Conservation (phyloP, 2,113 vertebrate species). For the Phocoena sinus region DNA sequence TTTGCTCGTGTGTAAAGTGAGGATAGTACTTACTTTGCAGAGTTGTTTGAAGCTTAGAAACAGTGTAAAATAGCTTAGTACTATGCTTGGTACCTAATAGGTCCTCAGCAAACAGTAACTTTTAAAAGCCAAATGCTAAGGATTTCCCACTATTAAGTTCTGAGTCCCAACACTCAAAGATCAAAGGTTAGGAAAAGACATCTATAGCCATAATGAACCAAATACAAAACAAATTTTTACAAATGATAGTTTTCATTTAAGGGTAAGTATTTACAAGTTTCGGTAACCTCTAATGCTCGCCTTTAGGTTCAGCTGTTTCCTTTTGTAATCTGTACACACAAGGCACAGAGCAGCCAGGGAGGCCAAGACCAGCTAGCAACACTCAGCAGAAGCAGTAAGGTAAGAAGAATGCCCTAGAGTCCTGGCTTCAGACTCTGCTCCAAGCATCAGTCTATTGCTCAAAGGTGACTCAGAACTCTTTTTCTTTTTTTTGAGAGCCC, state of each 20-base stretch:
- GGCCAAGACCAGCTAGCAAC: neutral
- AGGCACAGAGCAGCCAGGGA: neutral
- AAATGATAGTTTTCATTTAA: constrained; percentile 40
- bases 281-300: neutral
- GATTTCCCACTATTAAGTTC: constrained; percentile 17
- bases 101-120: neutral
- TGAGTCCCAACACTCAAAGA: neutral
- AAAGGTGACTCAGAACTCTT: neutral
- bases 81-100: neutral
- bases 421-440: neutral
- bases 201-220: neutral
- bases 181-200: constrained; percentile 30
- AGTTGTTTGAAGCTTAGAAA: constrained; percentile 3
- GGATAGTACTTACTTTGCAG: neutral
- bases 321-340: neutral
- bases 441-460: neutral
- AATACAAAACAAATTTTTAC: constrained; percentile 19
- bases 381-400: neutral
- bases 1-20: neutral
- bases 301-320: neutral
- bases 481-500: neutral
- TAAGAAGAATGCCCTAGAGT: neutral
- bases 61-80: neutral
- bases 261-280: neutral
- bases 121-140: constrained; percentile 25